phyloP scores from a whole-genome alignment of 2,888 invertebrate species.

The Rhyacophila evoluta region DNA sequence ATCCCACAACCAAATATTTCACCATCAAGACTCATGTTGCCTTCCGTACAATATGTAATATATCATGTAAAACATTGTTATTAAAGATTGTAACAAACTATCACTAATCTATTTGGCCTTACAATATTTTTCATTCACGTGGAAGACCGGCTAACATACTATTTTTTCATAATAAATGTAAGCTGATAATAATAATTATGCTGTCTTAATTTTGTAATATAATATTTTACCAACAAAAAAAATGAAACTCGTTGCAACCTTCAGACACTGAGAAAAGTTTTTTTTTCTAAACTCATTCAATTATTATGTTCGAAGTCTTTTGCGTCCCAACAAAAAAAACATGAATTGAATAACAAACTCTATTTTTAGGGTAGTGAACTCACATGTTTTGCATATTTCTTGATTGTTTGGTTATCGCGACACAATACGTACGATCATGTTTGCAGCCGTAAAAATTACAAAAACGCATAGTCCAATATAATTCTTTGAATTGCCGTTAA shows the following conservation, averaged over 20 bases:
- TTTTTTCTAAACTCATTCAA: neutral
- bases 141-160: neutral
- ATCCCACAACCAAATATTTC: too few relatives aligned
- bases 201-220: neutral
- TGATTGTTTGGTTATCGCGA: neutral
- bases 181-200: neutral
- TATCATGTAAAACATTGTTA: too few relatives aligned
- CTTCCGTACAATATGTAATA: too few relatives aligned
- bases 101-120: constrained; percentile 9
- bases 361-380: neutral
- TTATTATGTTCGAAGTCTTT: neutral
- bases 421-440: neutral
- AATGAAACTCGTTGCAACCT: neutral
- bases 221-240: neutral
- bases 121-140: neutral
- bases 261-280: neutral
- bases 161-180: neutral
- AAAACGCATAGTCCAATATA: neutral
- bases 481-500: too few relatives aligned
- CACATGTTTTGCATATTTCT: neutral
- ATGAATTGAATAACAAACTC: neutral
- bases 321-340: constrained; percentile 2
- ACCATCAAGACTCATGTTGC: too few relatives aligned
- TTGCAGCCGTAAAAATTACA: neutral
- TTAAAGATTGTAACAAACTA: too few relatives aligned